Evolutionary conservation across 2,113 vertebrate genomes (phyloP).

Genomic region (Ageneiosus marmoratus): DNA sequence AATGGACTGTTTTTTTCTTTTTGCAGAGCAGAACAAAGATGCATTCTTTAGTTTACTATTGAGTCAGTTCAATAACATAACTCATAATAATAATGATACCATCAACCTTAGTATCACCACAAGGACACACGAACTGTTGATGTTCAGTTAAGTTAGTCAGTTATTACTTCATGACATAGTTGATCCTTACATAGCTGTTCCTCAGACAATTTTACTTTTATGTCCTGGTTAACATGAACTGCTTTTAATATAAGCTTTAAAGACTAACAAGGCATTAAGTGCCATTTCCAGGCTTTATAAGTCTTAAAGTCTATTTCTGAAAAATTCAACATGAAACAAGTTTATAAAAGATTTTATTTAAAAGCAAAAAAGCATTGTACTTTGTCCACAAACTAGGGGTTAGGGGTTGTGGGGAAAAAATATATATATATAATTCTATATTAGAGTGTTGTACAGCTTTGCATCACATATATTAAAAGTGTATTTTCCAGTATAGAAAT

Average conservation of each 20-base stretch:
- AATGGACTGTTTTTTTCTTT: background rate
- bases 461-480: background rate
- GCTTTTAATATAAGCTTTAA: background rate
- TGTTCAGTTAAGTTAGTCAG: background rate
- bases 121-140: background rate
- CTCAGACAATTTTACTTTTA: background rate
- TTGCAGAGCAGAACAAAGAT: background rate
- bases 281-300: background rate
- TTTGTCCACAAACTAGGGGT: background rate
- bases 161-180: background rate
- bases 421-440: background rate
- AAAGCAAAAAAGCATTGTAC: background rate
- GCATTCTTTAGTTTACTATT: background rate
- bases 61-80: background rate
- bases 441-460: background rate
- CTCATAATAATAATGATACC: background rate
- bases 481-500: background rate
- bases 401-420: background rate
- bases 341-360: slow-evolving; percentile 12
- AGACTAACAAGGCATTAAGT: background rate
- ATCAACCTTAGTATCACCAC: background rate
- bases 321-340: background rate
- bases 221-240: background rate
- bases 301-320: background rate
- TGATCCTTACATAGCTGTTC: background rate